Base-by-base conservation (phyloP, 2,113 vertebrate genomes). In the Sialia sialis region DNA sequence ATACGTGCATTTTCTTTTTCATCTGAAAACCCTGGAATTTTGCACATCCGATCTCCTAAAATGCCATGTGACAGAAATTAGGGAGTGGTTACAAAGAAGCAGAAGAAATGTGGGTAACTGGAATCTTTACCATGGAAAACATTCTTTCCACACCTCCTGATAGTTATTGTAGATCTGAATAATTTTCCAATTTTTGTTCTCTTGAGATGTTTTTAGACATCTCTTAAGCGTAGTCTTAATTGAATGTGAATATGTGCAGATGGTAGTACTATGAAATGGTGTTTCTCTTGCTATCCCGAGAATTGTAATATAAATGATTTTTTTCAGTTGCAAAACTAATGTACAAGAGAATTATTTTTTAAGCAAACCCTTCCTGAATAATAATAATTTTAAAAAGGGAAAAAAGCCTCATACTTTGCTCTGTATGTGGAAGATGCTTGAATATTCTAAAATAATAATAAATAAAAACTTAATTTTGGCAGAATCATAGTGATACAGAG, bases 401-500 rank as follows among this genome's bases (percentile, higher is more conserved):
- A 41, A 49, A 56, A 32, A 36, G 3, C 2, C 10, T 2, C 18
- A 13, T 5, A 4, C 2, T 13, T 48, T 60, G 4, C 14, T 72
- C 38, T 49, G 0, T 18, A 39, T n/a, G 41, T 81, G 16, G 17
- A 70, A 60, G 19, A 36, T 59, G 10, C 7, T 72, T 46, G 51
- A 78, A n/a, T 75, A 59, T 59, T 55, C 10, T 51, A 39, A 82
- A 87, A 39, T 43, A 49, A 22, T 41, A 72, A 27, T 21, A 34
- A 29, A 36, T 51, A 3, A 36, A 21, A 63, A 63, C 2, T 13
- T 74, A 8, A 32, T 32, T 55, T 54, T 43, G 70, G 10, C 13
- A 56, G 26, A 43, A 59, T 66, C 7, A 11, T 23, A 41, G 16
- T 8, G 11, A 12, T 38, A 54, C 18, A 74, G 46, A 43, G n/a